Percentiles rank a stretch among this genome's conserved stretches.
Conservation (phyloP, 2,888 invertebrate species). For the Acrobasis suavella region DNA sequence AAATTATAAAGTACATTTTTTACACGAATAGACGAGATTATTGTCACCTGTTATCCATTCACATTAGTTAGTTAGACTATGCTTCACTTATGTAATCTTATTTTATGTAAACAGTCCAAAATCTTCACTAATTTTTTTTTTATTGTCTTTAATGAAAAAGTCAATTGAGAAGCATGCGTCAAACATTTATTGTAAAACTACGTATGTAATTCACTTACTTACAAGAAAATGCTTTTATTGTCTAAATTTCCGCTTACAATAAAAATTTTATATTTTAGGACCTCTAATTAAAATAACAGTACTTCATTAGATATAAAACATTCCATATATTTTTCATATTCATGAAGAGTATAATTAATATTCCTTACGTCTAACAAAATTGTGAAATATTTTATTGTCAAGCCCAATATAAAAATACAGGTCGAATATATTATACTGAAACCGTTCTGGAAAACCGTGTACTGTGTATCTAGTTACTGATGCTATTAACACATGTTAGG, state of each 20-base stretch:
- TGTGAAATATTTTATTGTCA: constrained; percentile 47
- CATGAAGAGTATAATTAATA: not conserved
- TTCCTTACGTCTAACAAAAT: constrained; percentile 30
- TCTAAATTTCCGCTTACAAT: not conserved
- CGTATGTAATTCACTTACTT: not conserved
- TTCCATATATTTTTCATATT: not conserved
- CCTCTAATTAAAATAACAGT: not conserved
- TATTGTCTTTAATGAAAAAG: constrained; percentile 38
- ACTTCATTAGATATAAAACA: not conserved
- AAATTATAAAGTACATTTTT: constrained; percentile 31
- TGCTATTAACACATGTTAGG: no score
- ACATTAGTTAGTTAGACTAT: constrained; percentile 29
- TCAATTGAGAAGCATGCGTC: constrained; percentile 37
- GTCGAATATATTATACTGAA: constrained; percentile 26
- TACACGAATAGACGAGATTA: constrained; percentile 44
- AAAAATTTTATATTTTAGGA: not conserved
- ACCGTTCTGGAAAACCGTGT: constrained; percentile 7
- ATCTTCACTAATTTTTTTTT: constrained; percentile 36
- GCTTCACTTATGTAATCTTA: constrained; percentile 22
- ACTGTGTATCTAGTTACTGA: no score
- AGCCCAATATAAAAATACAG: constrained; percentile 42
- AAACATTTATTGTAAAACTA: constrained; percentile 29
- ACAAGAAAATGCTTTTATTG: constrained; percentile 4
- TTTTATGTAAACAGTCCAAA: constrained; percentile 50
- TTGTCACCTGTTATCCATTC: constrained; percentile 43